Base-by-base conservation (phyloP, 2,797 vertebrate species). In the Protonibea diacanthus region DNA sequence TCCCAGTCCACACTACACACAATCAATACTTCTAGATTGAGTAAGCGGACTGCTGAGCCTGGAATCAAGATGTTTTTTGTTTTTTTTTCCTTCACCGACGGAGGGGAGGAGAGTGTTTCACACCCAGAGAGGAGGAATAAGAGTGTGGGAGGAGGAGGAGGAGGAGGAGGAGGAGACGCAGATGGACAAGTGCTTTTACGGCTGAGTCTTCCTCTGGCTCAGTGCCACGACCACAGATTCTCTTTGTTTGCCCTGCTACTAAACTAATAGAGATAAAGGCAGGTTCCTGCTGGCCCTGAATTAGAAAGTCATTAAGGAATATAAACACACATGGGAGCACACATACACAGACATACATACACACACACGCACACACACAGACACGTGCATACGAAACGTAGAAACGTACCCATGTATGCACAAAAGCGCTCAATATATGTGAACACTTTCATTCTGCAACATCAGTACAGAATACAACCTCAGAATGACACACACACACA, bases 241-340 rank as follows among this genome's bases (percentile, higher is more conserved):
- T 91, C 94, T 95, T 95, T 95, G 94, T 96, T 96, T 96, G 95
- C 95, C 90, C 92, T 90, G 91, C 85, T 95, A 93, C 92, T 95
- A 94, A 95, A 95, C 95, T 95, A 93, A 94, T 94, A 95, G 95
- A 96, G 95, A 95, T 95, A 94, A 95, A 95, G 95, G 93, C 94
- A 94, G 93, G 95, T 96, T 96, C 95, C 95, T 95, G 95, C 95
- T 95, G 95, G 94, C 95, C 95, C 93, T 92, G 93, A 93, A 89
- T 96, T 95, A 95, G 92, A 93, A 92, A 95, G 93, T 95, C 95
- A 96, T 96, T 96, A 95, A 94, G 95, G 94, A 96, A 94, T 95
- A 93, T 94, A 96, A 96, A 96, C 94, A 95, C 91, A 91, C 88
- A 83, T 69, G 70, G 63, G 57, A 74, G 57, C 21, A 4, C 38